A percentile compares a stretch with the other conserved stretches of the same genome.
Conservation (phyloP, 2,888 invertebrate species). For the Drosophila subquinaria region DNA sequence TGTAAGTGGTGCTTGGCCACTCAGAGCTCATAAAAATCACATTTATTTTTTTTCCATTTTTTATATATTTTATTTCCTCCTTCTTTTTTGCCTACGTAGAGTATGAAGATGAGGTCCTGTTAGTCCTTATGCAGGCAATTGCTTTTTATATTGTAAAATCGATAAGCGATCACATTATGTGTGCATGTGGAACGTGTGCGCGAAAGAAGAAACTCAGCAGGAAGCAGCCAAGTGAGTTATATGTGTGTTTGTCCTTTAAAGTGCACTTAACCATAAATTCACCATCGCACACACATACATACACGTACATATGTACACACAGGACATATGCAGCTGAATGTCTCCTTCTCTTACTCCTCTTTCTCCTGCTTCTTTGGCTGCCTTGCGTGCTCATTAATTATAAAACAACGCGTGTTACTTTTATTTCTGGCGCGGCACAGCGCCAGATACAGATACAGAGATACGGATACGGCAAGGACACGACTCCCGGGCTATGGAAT, state of each 20-base stretch:
- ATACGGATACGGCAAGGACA: constrained; percentile 35
- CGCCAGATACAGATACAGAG: constrained; percentile 36
- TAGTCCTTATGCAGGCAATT: constrained; percentile 74
- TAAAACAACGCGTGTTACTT: constrained; percentile 78
- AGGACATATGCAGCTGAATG: constrained; percentile 50
- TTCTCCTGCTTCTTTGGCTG: constrained; percentile 35
- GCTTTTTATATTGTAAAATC: constrained; percentile 82
- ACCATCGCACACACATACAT: constrained; percentile 38
- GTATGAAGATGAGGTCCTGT: not conserved
- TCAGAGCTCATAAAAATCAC: constrained; percentile 77
- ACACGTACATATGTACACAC: not conserved
- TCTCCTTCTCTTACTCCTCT: not conserved
- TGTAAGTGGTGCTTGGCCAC: constrained; percentile 44
- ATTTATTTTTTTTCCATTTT: constrained; percentile 65
- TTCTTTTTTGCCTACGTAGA: constrained; percentile 5
- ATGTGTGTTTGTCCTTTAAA: constrained; percentile 78
- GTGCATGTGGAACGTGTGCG: constrained; percentile 53
- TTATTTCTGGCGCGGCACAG: constrained; percentile 54
- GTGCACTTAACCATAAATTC: constrained; percentile 82
- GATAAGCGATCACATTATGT: constrained; percentile 82
- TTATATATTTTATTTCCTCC: constrained; percentile 19
- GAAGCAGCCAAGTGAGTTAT: constrained; percentile 72
- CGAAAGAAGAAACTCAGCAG: constrained; percentile 64
- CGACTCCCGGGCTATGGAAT: constrained; percentile 37
- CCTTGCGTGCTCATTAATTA: constrained; percentile 79